Evolutionary conservation across 2,888 invertebrate species (phyloP).

Genomic region (Lysandra bellargus): DNA sequence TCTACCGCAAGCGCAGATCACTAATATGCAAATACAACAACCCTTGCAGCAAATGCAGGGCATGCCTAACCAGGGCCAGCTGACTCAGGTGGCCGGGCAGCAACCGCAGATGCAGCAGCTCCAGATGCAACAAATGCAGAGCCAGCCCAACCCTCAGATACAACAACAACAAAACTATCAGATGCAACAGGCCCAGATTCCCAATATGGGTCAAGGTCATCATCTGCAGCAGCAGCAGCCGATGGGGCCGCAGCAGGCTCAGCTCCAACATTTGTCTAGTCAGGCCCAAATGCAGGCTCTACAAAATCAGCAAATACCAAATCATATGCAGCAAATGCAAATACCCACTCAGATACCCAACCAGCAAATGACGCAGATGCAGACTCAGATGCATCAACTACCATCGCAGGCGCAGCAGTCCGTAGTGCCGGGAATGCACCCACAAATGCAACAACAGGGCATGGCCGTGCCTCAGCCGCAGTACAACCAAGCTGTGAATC

Average conservation of each 20-base stretch:
- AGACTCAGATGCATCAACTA: slow-evolving; percentile 75
- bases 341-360: slow-evolving; percentile 70
- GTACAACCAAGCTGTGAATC: slow-evolving; percentile 75
- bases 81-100: slow-evolving; percentile 70
- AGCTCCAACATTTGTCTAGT: slow-evolving; percentile 74
- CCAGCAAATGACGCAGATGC: slow-evolving; percentile 77
- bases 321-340: slow-evolving; percentile 79
- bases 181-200: slow-evolving; percentile 76
- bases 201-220: slow-evolving; percentile 71
- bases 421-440: slow-evolving; percentile 75
- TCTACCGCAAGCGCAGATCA: slow-evolving; percentile 70
- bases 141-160: slow-evolving; percentile 63
- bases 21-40: slow-evolving; percentile 77
- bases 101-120: slow-evolving; percentile 78
- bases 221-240: slow-evolving; percentile 73
- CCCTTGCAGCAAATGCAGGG: slow-evolving; percentile 77
- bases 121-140: slow-evolving; percentile 77
- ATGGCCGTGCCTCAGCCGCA: slow-evolving; percentile 77
- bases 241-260: slow-evolving; percentile 73
- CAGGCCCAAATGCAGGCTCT: slow-evolving; percentile 77
- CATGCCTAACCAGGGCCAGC: slow-evolving; percentile 71
- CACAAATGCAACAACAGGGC: slow-evolving; percentile 73
- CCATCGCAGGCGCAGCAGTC: slow-evolving; percentile 76
- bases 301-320: slow-evolving; percentile 78
- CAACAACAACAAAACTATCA: slow-evolving; percentile 64